Evolutionary conservation across 2,113 vertebrate genomes (phyloP).

Genomic region (Corynorhinus townsendii): DNA sequence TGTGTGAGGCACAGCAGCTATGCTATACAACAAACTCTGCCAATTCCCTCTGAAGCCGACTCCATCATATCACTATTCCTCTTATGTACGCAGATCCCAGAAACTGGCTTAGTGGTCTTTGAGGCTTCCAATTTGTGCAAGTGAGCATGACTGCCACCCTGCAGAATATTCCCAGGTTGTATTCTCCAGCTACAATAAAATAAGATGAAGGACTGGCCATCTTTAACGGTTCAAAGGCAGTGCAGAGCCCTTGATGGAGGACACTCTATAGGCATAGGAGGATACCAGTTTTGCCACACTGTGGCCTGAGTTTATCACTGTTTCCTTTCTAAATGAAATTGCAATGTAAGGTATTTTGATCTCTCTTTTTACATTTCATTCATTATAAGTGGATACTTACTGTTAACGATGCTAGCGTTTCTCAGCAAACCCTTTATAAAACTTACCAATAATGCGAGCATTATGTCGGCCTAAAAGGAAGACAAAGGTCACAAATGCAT

Average conservation of each 20-base stretch:
- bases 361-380: neutral
- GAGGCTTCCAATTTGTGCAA: neutral
- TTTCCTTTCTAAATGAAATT: neutral
- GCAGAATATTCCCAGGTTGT: neutral
- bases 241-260: neutral
- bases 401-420: neutral
- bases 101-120: neutral
- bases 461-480: neutral
- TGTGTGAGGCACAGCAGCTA: neutral
- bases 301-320: neutral
- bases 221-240: neutral
- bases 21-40: neutral
- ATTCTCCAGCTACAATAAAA: neutral
- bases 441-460: conserved; percentile 51
- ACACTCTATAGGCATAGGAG: neutral
- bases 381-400: neutral
- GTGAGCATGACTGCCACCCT: neutral
- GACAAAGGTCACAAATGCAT: conserved; percentile 33
- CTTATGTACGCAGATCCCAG: neutral
- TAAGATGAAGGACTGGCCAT: neutral
- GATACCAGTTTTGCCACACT: neutral
- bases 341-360: neutral
- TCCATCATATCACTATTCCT: neutral
- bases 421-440: neutral
- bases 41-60: neutral